Evolutionary conservation across 1,140 invertebrate species (phyloP), one percentile per base, ranked within the genome.

Genomic region (Drosophila guanche): DNA sequence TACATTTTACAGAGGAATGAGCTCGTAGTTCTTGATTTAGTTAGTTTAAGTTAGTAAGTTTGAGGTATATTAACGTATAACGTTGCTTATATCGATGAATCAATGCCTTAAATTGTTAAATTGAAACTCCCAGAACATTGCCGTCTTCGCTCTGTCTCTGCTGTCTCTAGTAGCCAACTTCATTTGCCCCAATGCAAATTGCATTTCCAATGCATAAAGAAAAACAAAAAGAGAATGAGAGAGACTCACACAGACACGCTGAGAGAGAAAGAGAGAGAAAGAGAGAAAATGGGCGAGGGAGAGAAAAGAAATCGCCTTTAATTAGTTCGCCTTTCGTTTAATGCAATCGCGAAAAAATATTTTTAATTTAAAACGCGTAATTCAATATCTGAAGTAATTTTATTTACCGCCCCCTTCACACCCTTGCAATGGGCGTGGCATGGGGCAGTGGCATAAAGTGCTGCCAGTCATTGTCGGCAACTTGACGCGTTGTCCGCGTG

Each of bases 321-420:
- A 85, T 85, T 85, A 85, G 81, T 81, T 70, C 60, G 77, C 81
- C 73, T 85, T 74, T 74, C 81, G 81, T 85, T 85, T 86, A 85
- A 85, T 85, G 81, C 83, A 86, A 85, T 85, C 73, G 81, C 77
- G 77, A 88, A 83, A 75, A 88, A 78, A 86, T 86, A 80, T 85
- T 85, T 85, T 86, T 85, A 85, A 85, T 85, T 85, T 85, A 85
- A 86, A 86, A 78, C 84, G 83, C 83, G 81, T 88, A 86, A 86
- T 86, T 86, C 70, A 86, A 86, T 86, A 86, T 86, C 69, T 70
- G 61, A 66, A 57, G 78, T 86, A 86, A 86, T 86, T 88, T 83
- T 88, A 86, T 86, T 88, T 83, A 41, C 62, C 63, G 66, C 63
- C 63, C 66, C 41, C 42, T 47, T 58, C 62, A 22, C 41, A 27